Evolutionary conservation across 1,140 invertebrate genomes (phyloP).

Genomic region (Neodiprion fabricii): DNA sequence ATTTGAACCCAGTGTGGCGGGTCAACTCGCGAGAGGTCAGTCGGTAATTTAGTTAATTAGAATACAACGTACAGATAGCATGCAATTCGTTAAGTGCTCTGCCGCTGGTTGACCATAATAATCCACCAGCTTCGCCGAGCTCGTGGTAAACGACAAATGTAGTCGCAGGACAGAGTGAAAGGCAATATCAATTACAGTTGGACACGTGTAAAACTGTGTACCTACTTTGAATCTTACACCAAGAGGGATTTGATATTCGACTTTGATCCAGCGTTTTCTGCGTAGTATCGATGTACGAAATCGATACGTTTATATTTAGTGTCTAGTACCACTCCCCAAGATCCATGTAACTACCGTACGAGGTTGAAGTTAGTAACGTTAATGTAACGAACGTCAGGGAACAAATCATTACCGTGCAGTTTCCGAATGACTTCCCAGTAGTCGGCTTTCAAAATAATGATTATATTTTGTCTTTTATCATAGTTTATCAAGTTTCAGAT

Average conservation of each 20-base stretch:
- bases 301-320: no score
- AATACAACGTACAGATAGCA: conserved; percentile 3
- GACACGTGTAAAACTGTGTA: neutral
- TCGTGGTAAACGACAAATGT: neutral
- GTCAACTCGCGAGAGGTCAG: neutral
- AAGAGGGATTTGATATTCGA: neutral
- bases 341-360: no score
- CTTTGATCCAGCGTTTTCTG: neutral
- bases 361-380: no score
- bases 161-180: neutral
- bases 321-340: no score
- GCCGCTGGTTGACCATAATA: neutral
- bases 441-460: no score
- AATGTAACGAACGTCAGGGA: no score
- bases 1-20: neutral
- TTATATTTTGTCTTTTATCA: no score
- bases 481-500: no score
- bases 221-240: neutral
- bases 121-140: no score
- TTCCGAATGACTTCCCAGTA: no score
- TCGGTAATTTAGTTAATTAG: conserved; percentile 10
- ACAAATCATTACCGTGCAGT: no score
- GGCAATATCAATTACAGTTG: neutral
- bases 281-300: no score
- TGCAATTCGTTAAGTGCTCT: conserved; percentile 10